Conservation (phyloP, 2,113 vertebrate genomes). For the Dromaius novaehollandiae region DNA sequence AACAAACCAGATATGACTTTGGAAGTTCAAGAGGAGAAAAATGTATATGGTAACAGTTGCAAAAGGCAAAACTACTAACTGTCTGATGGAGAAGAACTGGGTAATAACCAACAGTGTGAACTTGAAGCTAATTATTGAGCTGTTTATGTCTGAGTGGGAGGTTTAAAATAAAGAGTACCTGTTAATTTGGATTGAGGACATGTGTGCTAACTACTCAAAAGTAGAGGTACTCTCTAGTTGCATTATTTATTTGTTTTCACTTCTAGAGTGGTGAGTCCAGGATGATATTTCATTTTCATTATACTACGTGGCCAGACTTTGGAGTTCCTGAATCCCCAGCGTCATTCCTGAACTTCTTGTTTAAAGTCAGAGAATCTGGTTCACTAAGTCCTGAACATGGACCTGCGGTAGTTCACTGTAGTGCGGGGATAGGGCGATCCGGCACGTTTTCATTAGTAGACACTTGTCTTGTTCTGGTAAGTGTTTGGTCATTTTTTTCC, state of each 20-base stretch:
- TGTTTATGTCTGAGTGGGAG: neutral
- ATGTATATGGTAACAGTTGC: rapidly evolving
- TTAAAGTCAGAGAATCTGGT: slow-evolving; percentile 93
- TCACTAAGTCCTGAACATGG: slow-evolving; percentile 86
- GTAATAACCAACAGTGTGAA: neutral
- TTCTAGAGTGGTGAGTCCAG: slow-evolving; percentile 88
- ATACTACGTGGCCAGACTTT: slow-evolving; percentile 99
- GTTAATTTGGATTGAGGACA: neutral
- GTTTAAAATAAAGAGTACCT: neutral
- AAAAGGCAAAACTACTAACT: neutral
- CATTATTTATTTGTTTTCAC: slow-evolving; percentile 53
- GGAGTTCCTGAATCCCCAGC: slow-evolving; percentile 97
- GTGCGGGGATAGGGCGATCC: slow-evolving; percentile 95
- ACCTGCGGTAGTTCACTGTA: slow-evolving; percentile 93
- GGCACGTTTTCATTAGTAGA: slow-evolving; percentile 96
- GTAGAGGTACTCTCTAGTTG: neutral
- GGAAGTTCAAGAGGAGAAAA: neutral
- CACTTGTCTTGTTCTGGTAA: slow-evolving; percentile 94
- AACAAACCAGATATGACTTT: neutral
- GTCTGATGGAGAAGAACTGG: too few relatives aligned
- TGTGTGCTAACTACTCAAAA: neutral
- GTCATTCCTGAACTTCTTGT: slow-evolving; percentile 96
- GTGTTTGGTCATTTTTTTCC: slow-evolving; percentile 22
- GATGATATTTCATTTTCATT: slow-evolving; percentile 97
- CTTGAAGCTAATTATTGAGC: neutral